phyloP scores from a whole-genome alignment of 2,113 vertebrate species.

The Ardeotis arabs region DNA sequence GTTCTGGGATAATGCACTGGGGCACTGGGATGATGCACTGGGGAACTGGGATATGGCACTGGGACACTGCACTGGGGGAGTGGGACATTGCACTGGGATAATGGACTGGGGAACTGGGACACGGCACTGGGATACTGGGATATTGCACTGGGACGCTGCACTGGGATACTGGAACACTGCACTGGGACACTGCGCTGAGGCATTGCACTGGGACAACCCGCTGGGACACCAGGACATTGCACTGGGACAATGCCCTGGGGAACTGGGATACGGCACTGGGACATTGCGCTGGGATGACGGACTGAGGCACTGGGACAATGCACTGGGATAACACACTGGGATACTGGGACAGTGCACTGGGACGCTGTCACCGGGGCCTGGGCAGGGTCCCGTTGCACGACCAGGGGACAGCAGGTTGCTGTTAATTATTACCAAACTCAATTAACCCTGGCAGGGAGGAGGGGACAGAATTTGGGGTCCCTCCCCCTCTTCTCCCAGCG shows the following conservation, averaged over 20 bases:
- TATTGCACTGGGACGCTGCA: too few relatives aligned
- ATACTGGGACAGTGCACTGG: accelerated
- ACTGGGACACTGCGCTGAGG: background rate
- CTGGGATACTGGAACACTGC: background rate
- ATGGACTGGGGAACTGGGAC: too few relatives aligned
- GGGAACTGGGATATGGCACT: background rate
- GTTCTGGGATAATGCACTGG: background rate
- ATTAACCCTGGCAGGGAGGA: background rate
- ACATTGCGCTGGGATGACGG: too few relatives aligned
- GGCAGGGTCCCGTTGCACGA: background rate
- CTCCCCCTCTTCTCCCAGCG: background rate
- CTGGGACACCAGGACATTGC: too few relatives aligned
- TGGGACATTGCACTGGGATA: too few relatives aligned
- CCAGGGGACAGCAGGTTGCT: background rate
- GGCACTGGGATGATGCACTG: too few relatives aligned
- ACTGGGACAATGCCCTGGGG: too few relatives aligned
- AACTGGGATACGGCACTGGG: too few relatives aligned
- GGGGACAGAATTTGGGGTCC: background rate
- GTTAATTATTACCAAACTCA: background rate
- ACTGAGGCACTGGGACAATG: background rate
- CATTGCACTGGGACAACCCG: too few relatives aligned
- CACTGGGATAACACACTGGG: background rate
- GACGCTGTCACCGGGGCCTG: too few relatives aligned
- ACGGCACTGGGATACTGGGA: background rate
- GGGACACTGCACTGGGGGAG: background rate